Conservation (phyloP, 2,888 invertebrate genomes). For the Cryptophagus acutangulus region DNA sequence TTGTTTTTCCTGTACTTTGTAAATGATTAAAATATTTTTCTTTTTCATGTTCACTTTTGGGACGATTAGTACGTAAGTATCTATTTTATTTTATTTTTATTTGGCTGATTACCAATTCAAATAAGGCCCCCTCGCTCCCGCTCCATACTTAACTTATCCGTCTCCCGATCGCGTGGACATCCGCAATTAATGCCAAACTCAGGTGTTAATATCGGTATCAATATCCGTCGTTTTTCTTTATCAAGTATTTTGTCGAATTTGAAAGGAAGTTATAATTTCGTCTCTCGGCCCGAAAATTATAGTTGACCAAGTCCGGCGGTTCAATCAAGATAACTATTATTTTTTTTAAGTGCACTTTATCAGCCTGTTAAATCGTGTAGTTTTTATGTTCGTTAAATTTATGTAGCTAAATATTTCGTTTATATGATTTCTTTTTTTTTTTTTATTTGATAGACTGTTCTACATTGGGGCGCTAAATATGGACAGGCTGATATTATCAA, state of each 20-base stretch:
- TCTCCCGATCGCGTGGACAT: slow-evolving; percentile 21
- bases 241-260: too few species aligned
- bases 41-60: too few species aligned
- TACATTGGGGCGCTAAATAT: slow-evolving; percentile 96
- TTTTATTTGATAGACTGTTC: slow-evolving; percentile 71
- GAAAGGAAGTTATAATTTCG: slow-evolving; percentile 27
- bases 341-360: too few species aligned
- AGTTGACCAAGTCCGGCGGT: too few species aligned
- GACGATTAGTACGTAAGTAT: slow-evolving; percentile 18
- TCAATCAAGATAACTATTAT: too few species aligned
- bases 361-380: too few species aligned
- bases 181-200: slow-evolving; percentile 31
- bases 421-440: too few species aligned
- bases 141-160: slow-evolving; percentile 13
- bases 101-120: slow-evolving; percentile 28
- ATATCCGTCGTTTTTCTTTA: slow-evolving; percentile 18
- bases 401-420: slow-evolving; percentile 9
- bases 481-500: slow-evolving; percentile 89
- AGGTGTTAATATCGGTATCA: slow-evolving; percentile 32
- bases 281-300: too few species aligned
- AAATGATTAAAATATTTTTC: too few species aligned
- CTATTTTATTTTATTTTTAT: too few species aligned
- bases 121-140: slow-evolving; percentile 14
- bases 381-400: slow-evolving; percentile 15
- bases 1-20: too few species aligned